Conservation (phyloP, 2,888 invertebrate genomes). For the Pachydiplax longipennis region DNA sequence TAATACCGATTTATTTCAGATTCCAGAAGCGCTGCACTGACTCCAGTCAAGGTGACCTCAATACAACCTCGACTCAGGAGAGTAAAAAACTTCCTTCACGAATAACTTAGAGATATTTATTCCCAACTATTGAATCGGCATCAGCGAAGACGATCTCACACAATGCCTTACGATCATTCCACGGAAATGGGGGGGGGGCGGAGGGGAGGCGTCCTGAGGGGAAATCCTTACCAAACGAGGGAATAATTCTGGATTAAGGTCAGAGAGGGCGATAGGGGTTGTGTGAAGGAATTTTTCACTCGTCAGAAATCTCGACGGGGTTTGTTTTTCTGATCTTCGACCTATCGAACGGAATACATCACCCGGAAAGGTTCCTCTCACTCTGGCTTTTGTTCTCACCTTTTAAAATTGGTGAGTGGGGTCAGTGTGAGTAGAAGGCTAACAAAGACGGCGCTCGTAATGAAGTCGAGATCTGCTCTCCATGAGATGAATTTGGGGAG, state of each 20-base stretch:
- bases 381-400: too few species aligned
- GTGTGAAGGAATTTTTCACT: not conserved
- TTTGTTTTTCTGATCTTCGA: not conserved
- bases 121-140: too few species aligned
- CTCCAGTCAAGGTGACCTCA: too few species aligned
- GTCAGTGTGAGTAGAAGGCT: not conserved
- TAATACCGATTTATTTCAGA: too few species aligned
- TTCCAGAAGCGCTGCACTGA: too few species aligned
- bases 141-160: too few species aligned
- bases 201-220: not conserved
- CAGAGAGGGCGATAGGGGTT: not conserved
- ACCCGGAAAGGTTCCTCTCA: too few species aligned
- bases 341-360: too few species aligned
- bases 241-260: not conserved
- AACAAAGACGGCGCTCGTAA: not conserved
- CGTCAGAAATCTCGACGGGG: not conserved
- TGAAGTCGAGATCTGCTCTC: not conserved
- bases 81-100: too few species aligned
- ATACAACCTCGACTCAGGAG: too few species aligned
- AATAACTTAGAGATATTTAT: too few species aligned
- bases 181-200: not conserved
- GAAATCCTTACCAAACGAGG: not conserved
- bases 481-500: too few species aligned
- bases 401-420: not conserved
- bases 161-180: not conserved